Conservation (phyloP, 2,797 vertebrate species). For the Eurystomus glaucurus region DNA sequence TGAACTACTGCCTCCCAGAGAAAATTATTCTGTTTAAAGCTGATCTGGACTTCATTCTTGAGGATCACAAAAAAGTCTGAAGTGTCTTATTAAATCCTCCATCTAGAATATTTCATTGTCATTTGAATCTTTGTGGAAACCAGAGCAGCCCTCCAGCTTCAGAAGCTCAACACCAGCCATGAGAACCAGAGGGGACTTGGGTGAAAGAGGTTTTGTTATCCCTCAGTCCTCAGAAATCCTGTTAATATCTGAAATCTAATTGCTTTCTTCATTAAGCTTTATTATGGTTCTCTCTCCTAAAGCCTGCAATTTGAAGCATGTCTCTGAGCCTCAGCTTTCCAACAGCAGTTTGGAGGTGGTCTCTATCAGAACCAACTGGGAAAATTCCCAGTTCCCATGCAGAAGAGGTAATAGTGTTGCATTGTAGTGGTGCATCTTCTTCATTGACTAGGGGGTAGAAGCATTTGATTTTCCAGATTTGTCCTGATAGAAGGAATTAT, state of each 20-base stretch:
- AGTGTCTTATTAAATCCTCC: background rate
- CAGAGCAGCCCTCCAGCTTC: background rate
- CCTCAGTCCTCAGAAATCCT: background rate
- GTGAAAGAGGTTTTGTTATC: background rate
- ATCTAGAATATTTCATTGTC: background rate
- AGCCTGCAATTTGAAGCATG: background rate
- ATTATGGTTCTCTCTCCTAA: background rate
- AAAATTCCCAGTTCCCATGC: background rate
- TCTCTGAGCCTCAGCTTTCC: background rate
- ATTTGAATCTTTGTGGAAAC: background rate
- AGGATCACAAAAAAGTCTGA: background rate
- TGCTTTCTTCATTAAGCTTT: background rate
- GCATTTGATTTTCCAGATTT: background rate
- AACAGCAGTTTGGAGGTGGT: background rate
- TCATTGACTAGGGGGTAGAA: background rate
- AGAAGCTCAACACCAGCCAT: background rate
- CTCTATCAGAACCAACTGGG: background rate
- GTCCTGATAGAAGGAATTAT: background rate
- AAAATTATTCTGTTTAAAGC: background rate
- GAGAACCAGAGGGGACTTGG: background rate
- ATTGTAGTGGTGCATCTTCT: background rate
- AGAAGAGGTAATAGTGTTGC: background rate
- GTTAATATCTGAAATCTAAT: background rate
- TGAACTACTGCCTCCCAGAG: background rate
- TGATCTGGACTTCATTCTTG: background rate